Conservation (phyloP, 2,797 vertebrate species). For the Crenuchus spilurus region DNA sequence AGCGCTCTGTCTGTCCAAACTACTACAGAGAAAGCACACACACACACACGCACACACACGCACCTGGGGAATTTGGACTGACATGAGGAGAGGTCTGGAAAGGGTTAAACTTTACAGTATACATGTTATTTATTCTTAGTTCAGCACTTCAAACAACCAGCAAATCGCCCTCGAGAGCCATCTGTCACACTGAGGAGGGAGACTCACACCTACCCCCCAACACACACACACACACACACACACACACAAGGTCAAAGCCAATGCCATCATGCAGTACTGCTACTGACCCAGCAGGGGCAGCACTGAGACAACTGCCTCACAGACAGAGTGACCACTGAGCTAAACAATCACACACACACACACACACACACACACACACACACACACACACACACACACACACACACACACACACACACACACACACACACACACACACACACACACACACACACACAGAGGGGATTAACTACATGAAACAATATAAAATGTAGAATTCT, state of each 20-base stretch:
- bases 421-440: no score
- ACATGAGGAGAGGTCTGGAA: not conserved
- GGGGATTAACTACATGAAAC: no score
- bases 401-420: no score
- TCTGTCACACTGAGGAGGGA: constrained; percentile 66
- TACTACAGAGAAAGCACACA: no score
- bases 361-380: not conserved
- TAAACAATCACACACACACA: constrained; percentile 20
- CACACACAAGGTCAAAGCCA: constrained; percentile 13
- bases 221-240: constrained; percentile 22
- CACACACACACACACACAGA: no score
- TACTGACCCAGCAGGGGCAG: constrained; percentile 33
- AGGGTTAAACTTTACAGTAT: no score
- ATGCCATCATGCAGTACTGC: constrained; percentile 7
- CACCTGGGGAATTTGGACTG: no score
- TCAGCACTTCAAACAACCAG: constrained; percentile 79
- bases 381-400: not conserved
- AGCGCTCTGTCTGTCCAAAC: no score
- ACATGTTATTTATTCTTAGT: no score
- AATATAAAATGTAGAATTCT: no score
- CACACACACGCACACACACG: constrained; percentile 14
- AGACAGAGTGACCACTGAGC: constrained; percentile 42
- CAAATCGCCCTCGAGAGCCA: constrained; percentile 80
- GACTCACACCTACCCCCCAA: constrained; percentile 45
- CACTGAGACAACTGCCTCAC: constrained; percentile 35